Conservation (phyloP, 2,888 invertebrate species). For the Dryocosmus kuriphilus region DNA sequence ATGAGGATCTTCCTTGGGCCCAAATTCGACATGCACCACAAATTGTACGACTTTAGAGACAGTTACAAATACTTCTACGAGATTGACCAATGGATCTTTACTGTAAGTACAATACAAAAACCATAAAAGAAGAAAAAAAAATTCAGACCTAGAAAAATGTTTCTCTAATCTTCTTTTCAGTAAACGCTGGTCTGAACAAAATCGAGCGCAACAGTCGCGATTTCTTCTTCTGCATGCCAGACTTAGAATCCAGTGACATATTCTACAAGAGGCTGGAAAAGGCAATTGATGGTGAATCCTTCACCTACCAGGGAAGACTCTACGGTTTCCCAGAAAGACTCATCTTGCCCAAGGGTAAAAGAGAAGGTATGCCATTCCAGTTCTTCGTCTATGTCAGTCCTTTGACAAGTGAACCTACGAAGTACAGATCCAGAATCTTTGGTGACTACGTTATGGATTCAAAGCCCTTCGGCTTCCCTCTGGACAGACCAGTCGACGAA, state of each 20-base stretch:
- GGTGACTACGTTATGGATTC: conserved; percentile 79
- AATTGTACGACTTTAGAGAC: conserved; percentile 79
- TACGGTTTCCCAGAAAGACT: conserved; percentile 86
- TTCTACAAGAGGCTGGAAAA: conserved; percentile 65
- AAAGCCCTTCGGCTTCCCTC: conserved; percentile 85
- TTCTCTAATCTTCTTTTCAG: conserved; percentile 60
- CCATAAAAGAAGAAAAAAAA: neutral
- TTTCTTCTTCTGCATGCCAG: conserved; percentile 82
- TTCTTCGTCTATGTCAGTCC: conserved; percentile 83
- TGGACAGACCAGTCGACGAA: conserved; percentile 83
- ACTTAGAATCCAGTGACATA: conserved; percentile 76
- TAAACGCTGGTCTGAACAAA: conserved; percentile 83
- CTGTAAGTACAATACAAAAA: conserved; percentile 64
- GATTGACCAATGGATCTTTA: conserved; percentile 78
- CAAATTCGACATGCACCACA: conserved; percentile 82
- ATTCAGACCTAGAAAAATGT: neutral
- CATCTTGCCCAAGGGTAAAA: conserved; percentile 85
- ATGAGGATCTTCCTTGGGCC: conserved; percentile 85
- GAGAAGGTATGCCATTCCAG: conserved; percentile 83
- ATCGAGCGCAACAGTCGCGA: conserved; percentile 85
- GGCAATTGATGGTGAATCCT: conserved; percentile 78
- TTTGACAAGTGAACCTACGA: conserved; percentile 77
- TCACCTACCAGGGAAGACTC: conserved; percentile 76
- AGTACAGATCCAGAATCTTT: conserved; percentile 76
- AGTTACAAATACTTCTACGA: conserved; percentile 81